Base-by-base conservation (phyloP, 2,888 invertebrate genomes). In the Archips crataeganus region DNA sequence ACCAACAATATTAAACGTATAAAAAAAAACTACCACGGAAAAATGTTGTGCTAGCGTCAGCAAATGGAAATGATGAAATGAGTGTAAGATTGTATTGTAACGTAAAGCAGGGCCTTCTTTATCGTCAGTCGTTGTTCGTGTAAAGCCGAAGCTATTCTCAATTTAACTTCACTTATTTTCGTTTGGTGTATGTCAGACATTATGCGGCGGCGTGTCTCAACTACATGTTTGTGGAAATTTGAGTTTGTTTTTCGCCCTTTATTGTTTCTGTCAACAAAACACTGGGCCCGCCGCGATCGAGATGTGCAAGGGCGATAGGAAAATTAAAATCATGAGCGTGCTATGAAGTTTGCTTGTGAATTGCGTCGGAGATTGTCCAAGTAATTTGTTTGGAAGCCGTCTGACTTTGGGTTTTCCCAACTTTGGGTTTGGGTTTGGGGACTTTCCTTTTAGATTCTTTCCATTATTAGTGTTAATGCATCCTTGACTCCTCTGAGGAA, bases 181-280 rank as follows among this genome's bases (percentile, higher is more conserved):
- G 57, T 66, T 61, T 57, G 13, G 45, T 51, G 66, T 71, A 49
- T 75, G 68, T 61, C 80, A 78, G 79, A 78, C 67, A 81, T 83
- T 77, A 76, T 75, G 71, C 70, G 42, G 75, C 75, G 77, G 76
- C 73, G 77, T 80, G 69, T 73, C 80, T 79, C 77, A 77, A 78
- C 80, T 79, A 77, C 73, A 76, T 85, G 81, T 85, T 87, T 86
- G 84, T 80, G 80, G 82, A 82, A 84, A 84, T 81, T 83, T 79
- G 77, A 79, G 84, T 81, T 81, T 82, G 80, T 80, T 84, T 79
- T 85, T 79, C 76, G 76, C 78, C 79, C 79, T 76, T 83, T 86
- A 85, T 87, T 85, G 84, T 84, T 82, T 81, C 82, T 81, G 85
- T 84, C 80, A 85, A 87, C 81, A 86, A 78, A 76, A 57, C 77